A percentile compares a stretch with the other conserved stretches of the same genome.
Conservation (phyloP, 2,113 vertebrate genomes). For the Gymnocephalus cernua region DNA sequence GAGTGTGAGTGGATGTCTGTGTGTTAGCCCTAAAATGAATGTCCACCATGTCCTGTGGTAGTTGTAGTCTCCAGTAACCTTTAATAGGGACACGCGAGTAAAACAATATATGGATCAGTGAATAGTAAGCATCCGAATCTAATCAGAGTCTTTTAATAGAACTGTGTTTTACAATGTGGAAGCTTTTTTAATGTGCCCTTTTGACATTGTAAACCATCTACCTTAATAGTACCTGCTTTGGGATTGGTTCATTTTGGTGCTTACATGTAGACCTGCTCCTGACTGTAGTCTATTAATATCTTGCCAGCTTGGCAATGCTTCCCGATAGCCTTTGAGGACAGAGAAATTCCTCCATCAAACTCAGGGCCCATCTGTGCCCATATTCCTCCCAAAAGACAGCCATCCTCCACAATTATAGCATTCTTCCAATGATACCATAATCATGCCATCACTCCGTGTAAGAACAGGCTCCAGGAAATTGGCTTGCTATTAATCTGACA, state of each 20-base stretch:
- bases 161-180: slow-evolving; percentile 12
- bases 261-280: slow-evolving; percentile 61
- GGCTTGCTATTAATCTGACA: slow-evolving; percentile 78
- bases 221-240: slow-evolving; percentile 43
- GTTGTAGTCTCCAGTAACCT: slow-evolving; percentile 20
- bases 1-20: slow-evolving; percentile 32
- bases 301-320: slow-evolving; percentile 76
- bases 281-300: slow-evolving; percentile 75
- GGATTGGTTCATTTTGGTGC: slow-evolving; percentile 66
- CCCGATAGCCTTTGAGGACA: slow-evolving; percentile 73
- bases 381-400: slow-evolving; percentile 72
- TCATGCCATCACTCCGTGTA: slow-evolving; percentile 69
- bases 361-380: slow-evolving; percentile 78
- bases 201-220: slow-evolving; percentile 48
- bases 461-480: slow-evolving; percentile 79
- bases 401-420: slow-evolving; percentile 72
- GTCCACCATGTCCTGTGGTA: slow-evolving; percentile 14
- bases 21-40: slow-evolving; percentile 36
- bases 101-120: neutral
- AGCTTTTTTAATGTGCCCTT: slow-evolving; percentile 41
- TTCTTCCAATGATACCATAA: slow-evolving; percentile 70
- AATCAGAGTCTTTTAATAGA: neutral
- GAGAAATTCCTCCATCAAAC: slow-evolving; percentile 78
- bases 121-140: slow-evolving; percentile 12
- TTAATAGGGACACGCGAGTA: slow-evolving; percentile 11